Evolutionary conservation across 2,888 invertebrate species (phyloP).

Genomic region (Schizaphis graminum): DNA sequence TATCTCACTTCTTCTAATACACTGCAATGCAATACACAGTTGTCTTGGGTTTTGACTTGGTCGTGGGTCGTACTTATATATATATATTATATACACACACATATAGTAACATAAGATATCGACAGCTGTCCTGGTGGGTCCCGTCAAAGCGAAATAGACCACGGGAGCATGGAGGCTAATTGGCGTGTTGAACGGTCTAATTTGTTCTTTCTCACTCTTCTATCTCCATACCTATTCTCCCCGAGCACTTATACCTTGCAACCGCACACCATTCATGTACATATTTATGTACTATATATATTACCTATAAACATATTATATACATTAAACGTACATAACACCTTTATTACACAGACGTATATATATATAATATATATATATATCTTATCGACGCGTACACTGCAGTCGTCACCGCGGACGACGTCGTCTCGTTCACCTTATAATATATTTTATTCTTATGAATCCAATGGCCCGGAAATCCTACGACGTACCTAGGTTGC

Average conservation of each 20-base stretch:
- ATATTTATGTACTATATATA: neutral
- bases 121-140: constrained; percentile 44
- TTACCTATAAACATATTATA: neutral
- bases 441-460: constrained; percentile 10
- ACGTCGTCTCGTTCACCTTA: constrained; percentile 31
- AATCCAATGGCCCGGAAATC: constrained; percentile 65
- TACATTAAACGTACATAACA: neutral
- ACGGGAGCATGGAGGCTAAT: constrained; percentile 57
- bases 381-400: neutral
- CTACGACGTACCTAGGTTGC: constrained; percentile 7
- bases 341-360: neutral
- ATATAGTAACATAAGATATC: neutral
- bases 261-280: neutral
- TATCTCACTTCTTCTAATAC: neutral
- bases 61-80: neutral
- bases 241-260: neutral
- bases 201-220: neutral
- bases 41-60: constrained; percentile 19
- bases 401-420: neutral
- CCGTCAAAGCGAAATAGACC: constrained; percentile 29
- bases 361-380: neutral
- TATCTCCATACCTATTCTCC: neutral
- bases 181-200: constrained; percentile 48
- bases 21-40: neutral
- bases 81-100: neutral